Conservation (phyloP, 2,113 vertebrate species). For the Laticauda laticaudata region DNA sequence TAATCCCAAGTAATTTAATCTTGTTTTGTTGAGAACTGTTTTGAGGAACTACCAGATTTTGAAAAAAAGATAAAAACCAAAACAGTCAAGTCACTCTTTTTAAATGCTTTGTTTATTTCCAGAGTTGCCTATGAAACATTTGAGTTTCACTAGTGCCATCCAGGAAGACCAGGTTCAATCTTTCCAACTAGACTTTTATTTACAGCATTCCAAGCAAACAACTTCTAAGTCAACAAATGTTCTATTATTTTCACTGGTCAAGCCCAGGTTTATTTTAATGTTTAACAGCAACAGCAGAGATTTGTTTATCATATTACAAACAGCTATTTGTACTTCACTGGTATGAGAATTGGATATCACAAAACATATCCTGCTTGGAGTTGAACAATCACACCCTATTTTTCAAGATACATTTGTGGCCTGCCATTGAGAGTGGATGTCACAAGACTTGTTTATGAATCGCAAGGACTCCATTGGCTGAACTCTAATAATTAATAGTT, state of each 20-base stretch:
- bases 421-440: conserved; percentile 9
- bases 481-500: conserved; percentile 31
- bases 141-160: background rate
- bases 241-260: background rate
- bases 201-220: conserved; percentile 18
- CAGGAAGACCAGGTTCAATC: background rate
- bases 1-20: background rate
- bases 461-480: conserved; percentile 47
- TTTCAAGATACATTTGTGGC: conserved; percentile 18
- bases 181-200: background rate
- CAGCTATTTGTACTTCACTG: background rate
- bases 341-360: background rate
- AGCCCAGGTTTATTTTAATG: background rate
- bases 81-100: background rate
- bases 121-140: background rate
- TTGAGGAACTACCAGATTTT: background rate
- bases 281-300: background rate
- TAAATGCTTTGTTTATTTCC: background rate
- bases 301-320: background rate
- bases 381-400: rapidly evolving
- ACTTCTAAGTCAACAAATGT: conserved; percentile 26
- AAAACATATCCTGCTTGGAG: background rate
- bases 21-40: background rate
- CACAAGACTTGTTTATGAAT: conserved; percentile 49
- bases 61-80: conserved; percentile 7